Evolutionary conservation across 2,797 vertebrate genomes (phyloP).

Genomic region (Danio jaintianensis): DNA sequence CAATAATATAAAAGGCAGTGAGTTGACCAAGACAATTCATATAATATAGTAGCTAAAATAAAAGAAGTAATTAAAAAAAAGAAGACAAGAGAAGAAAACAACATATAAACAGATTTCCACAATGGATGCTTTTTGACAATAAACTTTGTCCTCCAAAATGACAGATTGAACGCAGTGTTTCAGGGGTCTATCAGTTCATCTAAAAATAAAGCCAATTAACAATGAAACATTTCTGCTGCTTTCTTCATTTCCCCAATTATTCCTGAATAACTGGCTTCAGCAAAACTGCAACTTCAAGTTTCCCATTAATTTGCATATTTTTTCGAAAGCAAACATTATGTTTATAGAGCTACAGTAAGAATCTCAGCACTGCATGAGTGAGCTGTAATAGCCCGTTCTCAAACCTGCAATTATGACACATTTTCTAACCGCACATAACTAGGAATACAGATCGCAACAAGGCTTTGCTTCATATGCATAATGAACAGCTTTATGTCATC

Average conservation of each 20-base stretch:
- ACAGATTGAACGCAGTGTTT: background rate
- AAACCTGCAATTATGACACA: conserved; percentile 41
- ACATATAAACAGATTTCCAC: background rate
- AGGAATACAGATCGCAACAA: conserved; percentile 34
- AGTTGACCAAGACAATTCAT: too few relatives aligned
- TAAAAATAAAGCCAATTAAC: background rate
- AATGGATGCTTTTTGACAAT: background rate
- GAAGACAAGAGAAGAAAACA: too few relatives aligned
- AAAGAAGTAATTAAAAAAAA: too few relatives aligned
- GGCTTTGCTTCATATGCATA: conserved; percentile 30
- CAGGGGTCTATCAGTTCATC: too few relatives aligned
- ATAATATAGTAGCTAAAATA: too few relatives aligned
- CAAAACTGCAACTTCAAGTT: conserved; percentile 1
- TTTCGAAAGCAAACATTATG: conserved; percentile 15
- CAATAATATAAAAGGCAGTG: too few relatives aligned
- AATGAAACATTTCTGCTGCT: background rate
- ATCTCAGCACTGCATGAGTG: background rate
- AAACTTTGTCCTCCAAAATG: background rate
- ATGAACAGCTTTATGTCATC: conserved; percentile 35
- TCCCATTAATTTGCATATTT: background rate
- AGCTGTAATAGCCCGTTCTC: conserved; percentile 5
- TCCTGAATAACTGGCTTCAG: background rate
- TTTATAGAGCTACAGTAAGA: conserved; percentile 3
- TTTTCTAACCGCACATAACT: conserved; percentile 38
- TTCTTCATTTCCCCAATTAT: background rate